Conservation (phyloP, 2,797 vertebrate species). For the Epinephelus coioides region DNA sequence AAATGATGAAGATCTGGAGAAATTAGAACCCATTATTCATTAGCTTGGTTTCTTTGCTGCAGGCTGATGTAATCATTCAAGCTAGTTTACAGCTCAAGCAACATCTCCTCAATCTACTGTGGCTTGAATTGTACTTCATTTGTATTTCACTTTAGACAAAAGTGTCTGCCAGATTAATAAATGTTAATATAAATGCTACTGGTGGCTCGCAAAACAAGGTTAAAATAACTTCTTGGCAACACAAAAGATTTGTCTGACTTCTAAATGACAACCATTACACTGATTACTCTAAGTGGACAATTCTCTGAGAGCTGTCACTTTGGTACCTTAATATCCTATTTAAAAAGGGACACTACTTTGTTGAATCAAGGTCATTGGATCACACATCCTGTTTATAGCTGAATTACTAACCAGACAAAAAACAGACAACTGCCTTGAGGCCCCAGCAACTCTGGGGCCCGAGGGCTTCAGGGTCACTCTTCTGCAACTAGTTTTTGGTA, state of each 20-base stretch:
- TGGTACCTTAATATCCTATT: neutral
- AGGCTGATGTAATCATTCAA: neutral
- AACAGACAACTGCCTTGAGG: neutral
- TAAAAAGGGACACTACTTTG: too few species aligned
- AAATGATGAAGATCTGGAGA: too few species aligned
- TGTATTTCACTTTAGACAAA: neutral
- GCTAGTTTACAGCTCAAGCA: neutral
- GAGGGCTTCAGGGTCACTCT: neutral
- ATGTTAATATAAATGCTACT: neutral
- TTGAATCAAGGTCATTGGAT: neutral
- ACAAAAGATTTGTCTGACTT: neutral
- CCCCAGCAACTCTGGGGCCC: neutral
- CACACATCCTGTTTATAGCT: neutral
- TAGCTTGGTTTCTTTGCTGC: too few species aligned
- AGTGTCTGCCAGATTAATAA: too few species aligned
- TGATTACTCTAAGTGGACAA: too few species aligned
- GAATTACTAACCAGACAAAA: neutral
- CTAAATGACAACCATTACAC: neutral
- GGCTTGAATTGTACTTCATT: too few species aligned
- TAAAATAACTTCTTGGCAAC: neutral
- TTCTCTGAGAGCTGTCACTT: neutral
- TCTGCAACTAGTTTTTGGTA: neutral
- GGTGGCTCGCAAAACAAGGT: neutral
- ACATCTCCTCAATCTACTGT: neutral
- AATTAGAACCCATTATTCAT: neutral